phyloP scores from a whole-genome alignment of 2,888 invertebrate species.

The Leucozona laternaria region DNA sequence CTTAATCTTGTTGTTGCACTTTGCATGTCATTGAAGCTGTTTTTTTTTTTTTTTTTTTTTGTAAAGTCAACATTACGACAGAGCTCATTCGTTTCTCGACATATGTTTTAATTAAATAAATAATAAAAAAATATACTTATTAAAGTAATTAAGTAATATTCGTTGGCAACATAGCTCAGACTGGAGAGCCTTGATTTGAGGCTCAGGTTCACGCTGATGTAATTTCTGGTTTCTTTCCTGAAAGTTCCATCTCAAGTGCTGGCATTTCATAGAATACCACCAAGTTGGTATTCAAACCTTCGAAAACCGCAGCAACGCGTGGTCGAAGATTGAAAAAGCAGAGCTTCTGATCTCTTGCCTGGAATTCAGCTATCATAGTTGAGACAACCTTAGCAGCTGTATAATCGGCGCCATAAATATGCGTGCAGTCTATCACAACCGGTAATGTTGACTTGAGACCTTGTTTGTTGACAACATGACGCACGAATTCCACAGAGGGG shows the following conservation, averaged over 20 bases:
- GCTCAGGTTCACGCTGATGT: constrained; percentile 20
- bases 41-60: constrained; percentile 1
- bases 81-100: constrained; percentile 36
- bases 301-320: constrained; percentile 91
- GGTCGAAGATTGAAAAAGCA: constrained; percentile 93
- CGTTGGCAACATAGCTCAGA: constrained; percentile 14
- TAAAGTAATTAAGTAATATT: constrained; percentile 32
- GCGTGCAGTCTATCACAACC: constrained; percentile 94
- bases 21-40: constrained; percentile 58
- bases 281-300: constrained; percentile 90
- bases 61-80: constrained; percentile 37
- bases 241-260: constrained; percentile 88
- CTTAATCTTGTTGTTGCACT: constrained; percentile 18
- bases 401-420: constrained; percentile 94
- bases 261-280: constrained; percentile 90
- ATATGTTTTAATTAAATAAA: constrained; percentile 34
- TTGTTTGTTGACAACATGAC: constrained; percentile 92
- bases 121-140: constrained; percentile 27
- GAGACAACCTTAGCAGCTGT: constrained; percentile 93
- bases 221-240: constrained; percentile 77
- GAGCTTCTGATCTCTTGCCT: constrained; percentile 89
- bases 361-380: constrained; percentile 90
- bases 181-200: constrained; percentile 24
- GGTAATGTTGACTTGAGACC: constrained; percentile 89
- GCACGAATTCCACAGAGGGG: constrained; percentile 95